Evolutionary conservation across 2,113 vertebrate genomes (phyloP).

Genomic region (Labeo rohita): DNA sequence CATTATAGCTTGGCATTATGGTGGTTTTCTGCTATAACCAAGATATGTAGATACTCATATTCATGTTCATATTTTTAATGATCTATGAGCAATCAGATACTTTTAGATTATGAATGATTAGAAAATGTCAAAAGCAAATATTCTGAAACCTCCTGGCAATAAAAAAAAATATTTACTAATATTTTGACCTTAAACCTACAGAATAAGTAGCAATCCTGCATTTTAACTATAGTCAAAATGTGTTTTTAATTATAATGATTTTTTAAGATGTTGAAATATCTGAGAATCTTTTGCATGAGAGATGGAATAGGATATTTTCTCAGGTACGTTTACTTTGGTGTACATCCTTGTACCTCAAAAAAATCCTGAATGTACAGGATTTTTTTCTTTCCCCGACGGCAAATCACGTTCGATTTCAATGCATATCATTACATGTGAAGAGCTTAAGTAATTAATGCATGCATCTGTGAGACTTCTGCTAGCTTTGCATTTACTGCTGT

Average conservation of each 20-base stretch:
- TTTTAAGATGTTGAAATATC: conserved; percentile 37
- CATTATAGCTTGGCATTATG: conserved; percentile 42
- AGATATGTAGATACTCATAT: conserved; percentile 3
- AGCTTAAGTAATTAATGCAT: conserved; percentile 46
- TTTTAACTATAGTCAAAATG: conserved; percentile 34
- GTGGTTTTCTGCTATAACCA: conserved; percentile 39
- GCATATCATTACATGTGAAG: conserved; percentile 19
- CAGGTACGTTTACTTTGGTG: conserved; percentile 52
- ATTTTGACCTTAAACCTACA: conserved; percentile 37
- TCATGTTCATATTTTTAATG: conserved; percentile 5
- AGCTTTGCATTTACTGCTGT: conserved; percentile 38
- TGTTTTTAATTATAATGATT: conserved; percentile 38
- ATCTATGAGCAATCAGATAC: conserved; percentile 28
- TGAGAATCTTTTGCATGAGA: conserved; percentile 41
- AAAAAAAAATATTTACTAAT: background rate
- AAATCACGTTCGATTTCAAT: conserved; percentile 13
- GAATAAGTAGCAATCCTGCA: conserved; percentile 6
- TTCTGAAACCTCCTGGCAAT: conserved; percentile 14
- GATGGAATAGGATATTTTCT: conserved; percentile 53
- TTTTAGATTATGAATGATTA: conserved; percentile 27
- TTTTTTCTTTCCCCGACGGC: background rate
- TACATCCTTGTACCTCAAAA: conserved; percentile 44
- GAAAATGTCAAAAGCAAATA: background rate
- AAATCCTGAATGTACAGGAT: conserved; percentile 17
- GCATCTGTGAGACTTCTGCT: conserved; percentile 30